Conservation (phyloP, 2,113 vertebrate species). For the Leptocoma aspasia region DNA sequence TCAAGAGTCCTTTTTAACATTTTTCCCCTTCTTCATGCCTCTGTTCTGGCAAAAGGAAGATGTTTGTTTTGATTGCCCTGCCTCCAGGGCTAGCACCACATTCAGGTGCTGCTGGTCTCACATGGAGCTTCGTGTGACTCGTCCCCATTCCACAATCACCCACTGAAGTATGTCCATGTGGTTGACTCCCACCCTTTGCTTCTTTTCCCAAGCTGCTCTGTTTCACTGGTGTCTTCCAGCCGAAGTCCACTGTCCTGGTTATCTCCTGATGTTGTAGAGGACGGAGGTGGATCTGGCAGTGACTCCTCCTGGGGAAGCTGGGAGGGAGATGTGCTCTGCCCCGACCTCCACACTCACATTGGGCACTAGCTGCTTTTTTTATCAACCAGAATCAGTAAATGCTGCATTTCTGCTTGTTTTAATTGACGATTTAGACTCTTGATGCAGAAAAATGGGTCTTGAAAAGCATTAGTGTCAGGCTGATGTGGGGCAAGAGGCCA, state of each 20-base stretch:
- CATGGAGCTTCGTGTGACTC: neutral
- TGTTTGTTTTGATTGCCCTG: neutral
- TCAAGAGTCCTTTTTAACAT: neutral
- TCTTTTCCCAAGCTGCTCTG: neutral
- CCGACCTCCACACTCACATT: rapidly evolving
- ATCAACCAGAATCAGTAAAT: neutral
- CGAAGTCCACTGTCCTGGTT: neutral
- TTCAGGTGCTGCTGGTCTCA: neutral
- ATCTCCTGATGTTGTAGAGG: neutral
- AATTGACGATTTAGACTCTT: neutral
- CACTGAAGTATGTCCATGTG: neutral
- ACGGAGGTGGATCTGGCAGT: neutral
- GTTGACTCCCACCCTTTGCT: neutral
- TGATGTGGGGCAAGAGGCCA: neutral
- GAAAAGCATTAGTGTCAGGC: rapidly evolving
- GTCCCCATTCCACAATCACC: neutral
- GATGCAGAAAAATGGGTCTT: neutral
- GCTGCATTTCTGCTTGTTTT: neutral
- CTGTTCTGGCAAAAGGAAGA: neutral
- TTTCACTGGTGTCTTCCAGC: neutral
- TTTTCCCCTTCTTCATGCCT: neutral
- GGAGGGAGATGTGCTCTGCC: neutral
- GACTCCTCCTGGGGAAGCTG: neutral
- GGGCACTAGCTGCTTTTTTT: neutral
- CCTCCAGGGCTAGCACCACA: neutral